phyloP scores from a whole-genome alignment of 2,888 invertebrate genomes.

The Nineta flava region DNA sequence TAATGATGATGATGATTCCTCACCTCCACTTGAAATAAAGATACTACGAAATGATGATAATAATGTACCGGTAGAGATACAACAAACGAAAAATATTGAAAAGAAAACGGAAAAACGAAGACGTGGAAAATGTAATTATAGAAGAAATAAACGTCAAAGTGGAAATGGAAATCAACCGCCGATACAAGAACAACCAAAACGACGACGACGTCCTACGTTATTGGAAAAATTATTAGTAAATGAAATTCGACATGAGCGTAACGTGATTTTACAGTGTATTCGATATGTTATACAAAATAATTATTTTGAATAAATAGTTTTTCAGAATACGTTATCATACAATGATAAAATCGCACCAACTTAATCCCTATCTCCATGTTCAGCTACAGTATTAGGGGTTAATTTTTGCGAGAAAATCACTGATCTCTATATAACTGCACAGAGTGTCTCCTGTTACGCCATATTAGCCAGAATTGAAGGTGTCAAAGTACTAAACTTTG shows the following conservation, averaged over 20 bases:
- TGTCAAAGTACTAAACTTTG: too few species aligned
- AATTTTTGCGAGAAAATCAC: too few species aligned
- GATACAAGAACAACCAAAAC: conserved; percentile 7
- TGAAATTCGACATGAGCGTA: conserved; percentile 75
- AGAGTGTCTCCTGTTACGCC: too few species aligned
- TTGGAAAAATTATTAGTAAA: conserved; percentile 54
- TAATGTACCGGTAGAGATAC: conserved; percentile 9
- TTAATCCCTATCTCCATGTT: too few species aligned
- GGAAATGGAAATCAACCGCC: conserved; percentile 13
- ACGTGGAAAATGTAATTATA: not conserved
- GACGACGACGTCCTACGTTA: conserved; percentile 28
- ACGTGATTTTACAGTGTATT: conserved; percentile 74
- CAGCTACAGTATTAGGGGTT: too few species aligned
- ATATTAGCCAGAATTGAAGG: too few species aligned
- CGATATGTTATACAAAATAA: conserved; percentile 61
- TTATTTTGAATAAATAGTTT: conserved; percentile 37
- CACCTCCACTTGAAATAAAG: too few species aligned
- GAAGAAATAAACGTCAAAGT: conserved; percentile 8
- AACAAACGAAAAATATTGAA: conserved; percentile 11
- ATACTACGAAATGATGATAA: conserved; percentile 8
- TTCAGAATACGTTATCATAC: too few species aligned
- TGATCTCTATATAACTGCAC: too few species aligned
- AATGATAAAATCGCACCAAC: too few species aligned
- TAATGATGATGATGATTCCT: too few species aligned
- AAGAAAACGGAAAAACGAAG: too few species aligned